phyloP scores from a whole-genome alignment of 1,140 invertebrate species.

The Apis florea region DNA sequence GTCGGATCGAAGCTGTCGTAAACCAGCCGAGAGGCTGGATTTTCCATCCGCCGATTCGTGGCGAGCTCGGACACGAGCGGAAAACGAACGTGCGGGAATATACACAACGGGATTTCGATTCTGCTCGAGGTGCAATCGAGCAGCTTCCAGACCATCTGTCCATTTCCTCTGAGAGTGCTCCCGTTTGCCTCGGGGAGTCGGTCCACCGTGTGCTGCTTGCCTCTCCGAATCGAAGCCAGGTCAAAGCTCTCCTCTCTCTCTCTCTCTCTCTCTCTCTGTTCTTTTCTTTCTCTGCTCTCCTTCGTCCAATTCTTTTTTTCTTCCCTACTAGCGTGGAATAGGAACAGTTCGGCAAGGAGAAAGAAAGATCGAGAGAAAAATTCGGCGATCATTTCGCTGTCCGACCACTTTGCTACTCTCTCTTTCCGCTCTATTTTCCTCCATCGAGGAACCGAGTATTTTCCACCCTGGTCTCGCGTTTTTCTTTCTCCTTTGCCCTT shows the following conservation, averaged over 20 bases:
- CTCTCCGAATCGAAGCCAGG: constrained; percentile 56
- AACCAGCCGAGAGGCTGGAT: constrained; percentile 40
- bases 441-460: background rate
- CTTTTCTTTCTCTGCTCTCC: background rate
- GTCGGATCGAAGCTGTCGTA: constrained; percentile 34
- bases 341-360: background rate
- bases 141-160: constrained; percentile 67
- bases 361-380: constrained; percentile 36
- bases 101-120: constrained; percentile 61
- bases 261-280: background rate
- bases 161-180: constrained; percentile 67
- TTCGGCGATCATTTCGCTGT: constrained; percentile 48
- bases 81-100: constrained; percentile 58
- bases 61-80: constrained; percentile 18
- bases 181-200: constrained; percentile 61
- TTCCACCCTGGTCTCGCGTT: background rate
- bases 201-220: constrained; percentile 24
- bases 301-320: background rate
- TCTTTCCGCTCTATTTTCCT: background rate
- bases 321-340: background rate
- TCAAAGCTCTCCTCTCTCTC: constrained; percentile 1
- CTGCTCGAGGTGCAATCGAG: constrained; percentile 64
- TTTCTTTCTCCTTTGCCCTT: too few relatives aligned
- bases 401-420: constrained; percentile 7
- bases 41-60: constrained; percentile 56